A percentile compares a stretch with the other conserved stretches of the same genome.
These are phyloP conservation scores for Rhabdornis inornatus DNA, from an alignment of 2,113 vertebrate genomes.

Conservation along the genomic window DNA sequence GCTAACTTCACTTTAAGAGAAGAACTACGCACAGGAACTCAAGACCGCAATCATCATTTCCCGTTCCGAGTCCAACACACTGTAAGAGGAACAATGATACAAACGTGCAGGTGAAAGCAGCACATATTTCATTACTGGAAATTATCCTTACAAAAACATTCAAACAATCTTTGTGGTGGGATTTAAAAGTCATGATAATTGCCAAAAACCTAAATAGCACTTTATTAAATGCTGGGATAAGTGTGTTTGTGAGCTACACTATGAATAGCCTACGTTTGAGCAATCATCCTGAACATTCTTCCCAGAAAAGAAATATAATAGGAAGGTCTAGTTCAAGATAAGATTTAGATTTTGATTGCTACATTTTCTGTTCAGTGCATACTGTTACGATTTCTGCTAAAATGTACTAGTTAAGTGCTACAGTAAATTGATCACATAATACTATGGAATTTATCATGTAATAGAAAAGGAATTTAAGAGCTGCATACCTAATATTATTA, in stretches of 20 bases:
- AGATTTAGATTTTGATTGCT: background rate
- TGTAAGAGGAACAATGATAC: background rate
- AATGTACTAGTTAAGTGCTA: constrained; percentile 11
- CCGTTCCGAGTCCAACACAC: background rate
- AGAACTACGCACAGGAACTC: background rate
- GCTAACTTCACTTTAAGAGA: background rate
- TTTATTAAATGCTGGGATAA: constrained; percentile 21
- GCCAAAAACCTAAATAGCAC: background rate
- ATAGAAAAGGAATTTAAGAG: constrained; percentile 59
- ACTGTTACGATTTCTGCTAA: constrained; percentile 33
- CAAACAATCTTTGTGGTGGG: background rate
- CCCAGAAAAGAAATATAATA: background rate
- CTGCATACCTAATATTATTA: constrained; percentile 46
- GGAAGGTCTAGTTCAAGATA: background rate
- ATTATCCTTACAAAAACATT: background rate
- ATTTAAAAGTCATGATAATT: background rate
- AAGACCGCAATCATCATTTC: background rate
- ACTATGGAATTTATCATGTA: constrained; percentile 32
- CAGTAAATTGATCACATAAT: constrained; percentile 40
- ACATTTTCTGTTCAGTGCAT: background rate
- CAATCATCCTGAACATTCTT: background rate
- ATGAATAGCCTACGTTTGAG: background rate
- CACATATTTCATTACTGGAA: background rate
- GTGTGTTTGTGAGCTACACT: background rate
- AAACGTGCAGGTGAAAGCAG: background rate